phyloP scores from a whole-genome alignment of 2,888 invertebrate genomes.

The Chelonus formosanus region DNA sequence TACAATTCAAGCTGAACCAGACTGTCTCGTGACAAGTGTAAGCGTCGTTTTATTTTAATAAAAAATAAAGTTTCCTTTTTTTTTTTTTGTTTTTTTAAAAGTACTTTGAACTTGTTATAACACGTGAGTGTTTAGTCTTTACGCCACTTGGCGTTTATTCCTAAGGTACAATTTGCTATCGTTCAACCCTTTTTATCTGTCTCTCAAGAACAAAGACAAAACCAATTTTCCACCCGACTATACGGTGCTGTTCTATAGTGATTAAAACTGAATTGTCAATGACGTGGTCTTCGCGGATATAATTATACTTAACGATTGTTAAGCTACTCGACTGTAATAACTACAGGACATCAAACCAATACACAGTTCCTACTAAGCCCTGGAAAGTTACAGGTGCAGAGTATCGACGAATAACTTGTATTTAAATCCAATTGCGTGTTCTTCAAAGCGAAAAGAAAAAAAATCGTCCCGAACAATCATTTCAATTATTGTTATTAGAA shows the following conservation, averaged over 20 bases:
- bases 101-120: conserved; percentile 1
- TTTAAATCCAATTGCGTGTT: no score
- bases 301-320: conserved; percentile 28
- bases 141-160: not conserved
- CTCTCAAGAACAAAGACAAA: conserved; percentile 14
- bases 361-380: conserved; percentile 3
- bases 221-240: conserved; percentile 20
- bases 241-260: conserved; percentile 14
- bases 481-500: not conserved
- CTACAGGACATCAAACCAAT: conserved; percentile 7
- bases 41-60: conserved; percentile 6
- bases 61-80: not conserved
- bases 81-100: not conserved
- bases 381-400: conserved; percentile 14
- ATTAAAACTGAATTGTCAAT: conserved; percentile 44
- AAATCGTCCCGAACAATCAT: no score
- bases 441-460: no score
- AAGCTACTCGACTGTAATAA: conserved; percentile 13
- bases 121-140: no score
- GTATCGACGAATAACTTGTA: conserved; percentile 10
- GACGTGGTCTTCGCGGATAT: conserved; percentile 23
- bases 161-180: conserved; percentile 21
- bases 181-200: conserved; percentile 27
- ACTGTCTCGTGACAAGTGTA: conserved; percentile 16
- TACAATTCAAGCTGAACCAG: not conserved